Evolutionary conservation across 2,113 vertebrate genomes (phyloP).

Genomic region (Cromileptes altivelis): DNA sequence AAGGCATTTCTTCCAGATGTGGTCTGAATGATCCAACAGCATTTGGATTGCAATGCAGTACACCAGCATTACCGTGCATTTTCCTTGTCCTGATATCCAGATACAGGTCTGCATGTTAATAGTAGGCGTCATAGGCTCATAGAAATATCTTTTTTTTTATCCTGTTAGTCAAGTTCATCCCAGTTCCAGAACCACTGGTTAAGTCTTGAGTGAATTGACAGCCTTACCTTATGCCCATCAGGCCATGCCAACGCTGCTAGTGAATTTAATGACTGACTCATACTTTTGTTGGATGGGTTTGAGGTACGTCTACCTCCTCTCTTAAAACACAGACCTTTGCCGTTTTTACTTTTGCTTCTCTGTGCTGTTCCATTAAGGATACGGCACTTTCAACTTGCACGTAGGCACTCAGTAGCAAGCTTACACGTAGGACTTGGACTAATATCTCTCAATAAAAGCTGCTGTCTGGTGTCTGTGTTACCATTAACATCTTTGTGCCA

Average conservation of each 20-base stretch:
- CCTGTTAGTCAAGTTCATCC: too few species aligned
- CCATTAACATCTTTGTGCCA: neutral
- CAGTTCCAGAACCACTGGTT: neutral
- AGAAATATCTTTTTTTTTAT: too few species aligned
- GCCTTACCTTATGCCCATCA: neutral
- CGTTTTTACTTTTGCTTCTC: neutral
- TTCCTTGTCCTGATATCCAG: neutral
- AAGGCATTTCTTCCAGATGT: neutral
- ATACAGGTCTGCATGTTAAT: neutral
- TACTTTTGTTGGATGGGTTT: neutral
- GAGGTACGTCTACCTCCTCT: neutral
- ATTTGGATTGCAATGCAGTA: neutral
- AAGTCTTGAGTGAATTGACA: neutral
- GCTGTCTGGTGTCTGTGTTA: too few species aligned
- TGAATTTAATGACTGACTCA: constrained; percentile 12
- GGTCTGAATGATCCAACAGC: neutral
- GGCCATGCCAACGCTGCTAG: neutral
- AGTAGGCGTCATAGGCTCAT: neutral
- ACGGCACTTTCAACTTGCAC: neutral
- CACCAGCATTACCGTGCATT: neutral
- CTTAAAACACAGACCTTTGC: neutral
- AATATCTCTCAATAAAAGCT: neutral
- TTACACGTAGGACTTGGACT: neutral
- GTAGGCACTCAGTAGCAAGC: neutral
- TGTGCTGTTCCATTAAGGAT: neutral